Conservation (phyloP, 2,888 invertebrate genomes). For the Dendrolimus pini region DNA sequence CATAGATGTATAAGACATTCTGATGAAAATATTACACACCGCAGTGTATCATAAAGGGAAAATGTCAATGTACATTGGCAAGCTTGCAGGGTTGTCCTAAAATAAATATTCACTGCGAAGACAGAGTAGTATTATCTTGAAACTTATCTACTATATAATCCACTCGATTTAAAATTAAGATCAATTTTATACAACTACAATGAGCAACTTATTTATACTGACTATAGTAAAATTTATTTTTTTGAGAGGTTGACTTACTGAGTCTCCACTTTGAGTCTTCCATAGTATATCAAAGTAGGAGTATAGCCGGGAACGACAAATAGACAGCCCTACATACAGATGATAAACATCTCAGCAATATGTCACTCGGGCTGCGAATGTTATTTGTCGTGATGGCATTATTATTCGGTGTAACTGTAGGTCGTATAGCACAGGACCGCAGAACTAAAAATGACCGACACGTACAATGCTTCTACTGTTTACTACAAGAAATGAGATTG, state of each 20-base stretch:
- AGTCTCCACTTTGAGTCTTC: too few relatives aligned
- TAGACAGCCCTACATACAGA: neutral
- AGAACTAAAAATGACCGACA: neutral
- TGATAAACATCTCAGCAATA: conserved; percentile 36
- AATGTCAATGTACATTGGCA: conserved; percentile 14
- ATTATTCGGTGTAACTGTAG: conserved; percentile 18
- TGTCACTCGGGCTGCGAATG: conserved; percentile 33
- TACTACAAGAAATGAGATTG: too few relatives aligned
- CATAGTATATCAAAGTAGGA: too few relatives aligned
- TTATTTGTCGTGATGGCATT: conserved; percentile 31
- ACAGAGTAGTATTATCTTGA: too few relatives aligned
- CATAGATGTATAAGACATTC: conserved; percentile 21
- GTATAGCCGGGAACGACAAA: neutral
- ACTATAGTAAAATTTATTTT: too few relatives aligned
- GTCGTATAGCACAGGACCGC: conserved; percentile 9
- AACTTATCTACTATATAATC: too few relatives aligned
- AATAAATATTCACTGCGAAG: too few relatives aligned
- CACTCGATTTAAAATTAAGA: too few relatives aligned
- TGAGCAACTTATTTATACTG: too few relatives aligned
- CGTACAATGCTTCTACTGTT: neutral
- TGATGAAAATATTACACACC: conserved; percentile 38
- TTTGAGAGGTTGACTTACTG: too few relatives aligned
- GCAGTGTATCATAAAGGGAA: conserved; percentile 31
- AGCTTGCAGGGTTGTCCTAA: too few relatives aligned
- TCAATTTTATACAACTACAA: too few relatives aligned